These are phyloP conservation scores for Manis javanica DNA, from an alignment of 2,797 vertebrate genomes.

Conservation along the genomic window DNA sequence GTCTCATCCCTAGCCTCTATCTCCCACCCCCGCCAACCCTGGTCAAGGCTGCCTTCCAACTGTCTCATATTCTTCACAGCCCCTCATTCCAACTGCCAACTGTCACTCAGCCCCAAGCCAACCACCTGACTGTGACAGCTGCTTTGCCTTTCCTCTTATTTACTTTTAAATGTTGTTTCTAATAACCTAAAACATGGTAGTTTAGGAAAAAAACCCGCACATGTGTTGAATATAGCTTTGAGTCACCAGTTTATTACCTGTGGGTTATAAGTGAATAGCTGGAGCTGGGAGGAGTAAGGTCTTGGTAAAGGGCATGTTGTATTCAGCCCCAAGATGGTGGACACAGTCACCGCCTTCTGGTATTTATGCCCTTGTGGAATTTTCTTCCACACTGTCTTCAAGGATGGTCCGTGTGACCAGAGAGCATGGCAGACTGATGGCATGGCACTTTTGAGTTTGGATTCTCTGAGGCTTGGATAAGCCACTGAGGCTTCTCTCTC, in stretches of 20 bases:
- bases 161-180: not conserved
- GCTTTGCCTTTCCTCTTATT: not conserved
- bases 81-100: slow-evolving; percentile 1
- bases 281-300: not conserved
- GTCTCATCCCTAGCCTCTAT: fast-evolving
- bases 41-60: not conserved
- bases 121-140: too few species aligned
- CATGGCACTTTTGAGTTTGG: not conserved
- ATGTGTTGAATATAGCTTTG: not conserved
- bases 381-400: not conserved
- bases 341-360: not conserved
- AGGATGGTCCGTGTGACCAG: not conserved
- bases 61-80: not conserved
- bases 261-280: not conserved
- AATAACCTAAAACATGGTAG: not conserved
- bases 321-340: too few species aligned
- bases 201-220: not conserved
- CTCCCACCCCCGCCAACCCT: not conserved
- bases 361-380: not conserved
- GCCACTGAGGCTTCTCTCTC: not conserved
- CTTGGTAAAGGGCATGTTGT: not conserved
- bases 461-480: not conserved
- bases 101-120: not conserved
- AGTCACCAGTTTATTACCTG: not conserved
- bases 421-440: not conserved